Percentiles rank a stretch among this genome's conserved stretches.
These are phyloP conservation scores for Nymphalis urticae DNA, from an alignment of 2,888 invertebrate species.

Conservation along the genomic window DNA sequence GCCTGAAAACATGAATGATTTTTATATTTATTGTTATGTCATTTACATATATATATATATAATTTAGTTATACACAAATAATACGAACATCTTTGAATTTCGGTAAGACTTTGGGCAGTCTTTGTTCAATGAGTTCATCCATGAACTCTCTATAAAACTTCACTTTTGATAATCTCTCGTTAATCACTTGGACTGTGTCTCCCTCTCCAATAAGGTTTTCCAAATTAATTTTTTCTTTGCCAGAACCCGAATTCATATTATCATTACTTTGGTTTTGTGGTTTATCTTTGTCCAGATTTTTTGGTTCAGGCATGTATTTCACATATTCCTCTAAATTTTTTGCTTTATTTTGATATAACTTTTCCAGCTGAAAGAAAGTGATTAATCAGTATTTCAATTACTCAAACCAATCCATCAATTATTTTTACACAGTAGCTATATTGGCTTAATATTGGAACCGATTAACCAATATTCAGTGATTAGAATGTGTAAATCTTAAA, in stretches of 20 bases:
- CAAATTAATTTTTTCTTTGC: neutral
- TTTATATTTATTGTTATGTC: neutral
- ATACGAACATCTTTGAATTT: constrained; percentile 54
- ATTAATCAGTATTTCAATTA: neutral
- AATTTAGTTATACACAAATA: neutral
- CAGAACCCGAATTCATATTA: constrained; percentile 1
- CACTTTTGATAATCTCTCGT: constrained; percentile 12
- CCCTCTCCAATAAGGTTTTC: constrained; percentile 19
- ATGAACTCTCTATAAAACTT: constrained; percentile 37
- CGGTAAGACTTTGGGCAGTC: constrained; percentile 50
- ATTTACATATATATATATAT: neutral
- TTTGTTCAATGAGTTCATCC: constrained; percentile 38
- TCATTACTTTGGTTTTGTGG: neutral
- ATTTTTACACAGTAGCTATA: too few relatives aligned
- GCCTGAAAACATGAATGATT: constrained; percentile 25
- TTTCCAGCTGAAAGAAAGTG: constrained; percentile 19
- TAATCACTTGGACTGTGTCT: neutral
- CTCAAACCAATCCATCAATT: too few relatives aligned
- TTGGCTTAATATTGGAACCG: too few relatives aligned
- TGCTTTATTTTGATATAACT: constrained; percentile 5
- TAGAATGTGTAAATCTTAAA: too few relatives aligned
- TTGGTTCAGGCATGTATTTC: constrained; percentile 18
- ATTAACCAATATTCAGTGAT: too few relatives aligned
- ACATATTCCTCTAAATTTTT: constrained; percentile 7
- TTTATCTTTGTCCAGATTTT: neutral